These are phyloP conservation scores for Cantharis rustica DNA, from an alignment of 2,888 invertebrate species.

Conservation along the genomic window DNA sequence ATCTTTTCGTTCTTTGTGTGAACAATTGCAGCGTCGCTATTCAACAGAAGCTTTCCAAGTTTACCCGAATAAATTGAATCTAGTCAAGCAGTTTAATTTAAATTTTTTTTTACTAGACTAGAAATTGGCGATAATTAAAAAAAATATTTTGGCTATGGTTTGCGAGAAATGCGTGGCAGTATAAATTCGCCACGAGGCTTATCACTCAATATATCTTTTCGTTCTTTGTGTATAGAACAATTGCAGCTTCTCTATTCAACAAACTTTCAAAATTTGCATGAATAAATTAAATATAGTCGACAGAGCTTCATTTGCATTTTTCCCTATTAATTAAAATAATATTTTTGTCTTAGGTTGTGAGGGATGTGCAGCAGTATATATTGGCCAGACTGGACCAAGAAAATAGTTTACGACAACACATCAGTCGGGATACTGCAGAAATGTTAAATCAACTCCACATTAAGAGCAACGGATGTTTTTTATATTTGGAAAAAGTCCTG, in stretches of 20 bases:
- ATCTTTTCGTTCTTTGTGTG: too few species aligned
- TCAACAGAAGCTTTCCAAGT: too few species aligned
- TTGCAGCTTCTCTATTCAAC: not conserved
- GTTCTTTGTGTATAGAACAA: not conserved
- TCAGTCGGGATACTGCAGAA: constrained; percentile 90
- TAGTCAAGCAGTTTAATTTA: too few species aligned
- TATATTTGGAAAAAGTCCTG: constrained; percentile 84
- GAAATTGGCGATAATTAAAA: too few species aligned
- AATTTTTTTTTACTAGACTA: too few species aligned
- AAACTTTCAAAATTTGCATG: not conserved
- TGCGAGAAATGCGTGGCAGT: too few species aligned
- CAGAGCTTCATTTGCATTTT: not conserved
- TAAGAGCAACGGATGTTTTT: constrained; percentile 92
- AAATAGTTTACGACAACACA: constrained; percentile 83
- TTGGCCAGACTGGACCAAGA: constrained; percentile 88
- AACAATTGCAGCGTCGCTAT: too few species aligned
- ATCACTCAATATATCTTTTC: not conserved
- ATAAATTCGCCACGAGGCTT: not conserved
- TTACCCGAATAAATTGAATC: too few species aligned
- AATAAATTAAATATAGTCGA: not conserved
- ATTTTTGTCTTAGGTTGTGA: constrained; percentile 66
- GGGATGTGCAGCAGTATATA: constrained; percentile 95
- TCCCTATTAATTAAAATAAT: not conserved
- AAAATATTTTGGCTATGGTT: too few species aligned
- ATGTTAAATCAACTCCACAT: constrained; percentile 94